phyloP scores from a whole-genome alignment of 2,113 vertebrate species.

The Ranitomeya variabilis region DNA sequence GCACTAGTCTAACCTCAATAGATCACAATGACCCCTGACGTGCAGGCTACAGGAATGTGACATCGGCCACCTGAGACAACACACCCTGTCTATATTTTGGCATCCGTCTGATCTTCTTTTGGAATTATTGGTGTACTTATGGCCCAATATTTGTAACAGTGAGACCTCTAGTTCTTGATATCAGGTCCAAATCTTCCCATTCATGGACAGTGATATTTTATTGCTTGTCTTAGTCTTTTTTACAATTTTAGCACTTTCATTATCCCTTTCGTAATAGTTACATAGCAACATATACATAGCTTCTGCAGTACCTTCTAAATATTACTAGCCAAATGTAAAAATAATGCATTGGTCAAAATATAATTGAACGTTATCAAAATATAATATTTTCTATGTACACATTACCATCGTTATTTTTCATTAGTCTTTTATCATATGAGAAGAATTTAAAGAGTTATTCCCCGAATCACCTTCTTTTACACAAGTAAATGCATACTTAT shows the following conservation, averaged over 20 bases:
- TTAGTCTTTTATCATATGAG: too few species aligned
- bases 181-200: too few species aligned
- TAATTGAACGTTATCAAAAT: background rate
- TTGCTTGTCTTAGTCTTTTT: background rate
- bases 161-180: too few species aligned
- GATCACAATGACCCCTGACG: background rate
- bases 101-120: background rate
- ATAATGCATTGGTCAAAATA: background rate
- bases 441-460: background rate
- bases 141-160: too few species aligned
- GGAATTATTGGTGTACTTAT: background rate
- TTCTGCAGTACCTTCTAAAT: background rate
- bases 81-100: background rate
- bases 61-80: background rate
- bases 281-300: background rate
- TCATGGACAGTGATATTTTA: too few species aligned
- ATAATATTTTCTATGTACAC: constrained; percentile 7
- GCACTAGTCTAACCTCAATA: background rate
- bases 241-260: background rate
- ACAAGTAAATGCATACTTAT: too few species aligned
- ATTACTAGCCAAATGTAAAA: background rate
- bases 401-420: background rate
- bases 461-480: too few species aligned
- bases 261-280: background rate
- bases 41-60: background rate